Conservation (phyloP, 2,888 invertebrate species). For the Tetragonisca angustula region DNA sequence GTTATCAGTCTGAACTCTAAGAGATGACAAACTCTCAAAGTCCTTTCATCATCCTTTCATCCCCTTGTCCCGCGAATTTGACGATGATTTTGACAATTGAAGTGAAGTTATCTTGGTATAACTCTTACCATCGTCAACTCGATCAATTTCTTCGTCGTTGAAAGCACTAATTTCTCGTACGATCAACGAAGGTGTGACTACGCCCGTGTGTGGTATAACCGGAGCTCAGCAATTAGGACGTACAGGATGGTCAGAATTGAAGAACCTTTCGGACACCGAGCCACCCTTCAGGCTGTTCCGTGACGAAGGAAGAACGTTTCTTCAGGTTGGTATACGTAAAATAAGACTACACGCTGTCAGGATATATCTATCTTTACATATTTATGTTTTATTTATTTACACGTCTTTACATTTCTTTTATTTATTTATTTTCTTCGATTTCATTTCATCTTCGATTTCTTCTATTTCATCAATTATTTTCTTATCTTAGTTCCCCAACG, state of each 20-base stretch:
- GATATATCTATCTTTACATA: no score
- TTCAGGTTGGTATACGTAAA: conserved; percentile 86
- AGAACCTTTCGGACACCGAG: conserved; percentile 91
- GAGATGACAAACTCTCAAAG: no score
- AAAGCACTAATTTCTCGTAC: neutral
- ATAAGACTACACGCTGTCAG: conserved; percentile 35
- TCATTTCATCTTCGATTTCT: no score
- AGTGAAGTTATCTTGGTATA: neutral
- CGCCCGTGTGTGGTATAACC: conserved; percentile 94
- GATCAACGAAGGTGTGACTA: conserved; percentile 87
- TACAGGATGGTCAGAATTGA: conserved; percentile 92
- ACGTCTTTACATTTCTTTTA: no score
- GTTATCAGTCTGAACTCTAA: neutral
- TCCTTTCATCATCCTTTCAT: no score
- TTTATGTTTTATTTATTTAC: no score
- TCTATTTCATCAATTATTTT: no score
- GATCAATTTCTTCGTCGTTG: neutral
- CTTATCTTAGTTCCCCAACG: neutral
- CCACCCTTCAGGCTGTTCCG: conserved; percentile 93
- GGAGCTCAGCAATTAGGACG: conserved; percentile 92
- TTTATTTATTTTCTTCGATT: no score
- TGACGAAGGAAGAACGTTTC: conserved; percentile 92
- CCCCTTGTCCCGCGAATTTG: no score
- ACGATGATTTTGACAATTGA: no score
- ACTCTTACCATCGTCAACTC: neutral